phyloP scores from a whole-genome alignment of 2,797 vertebrate genomes.

The Parotocinclus haroldoi region DNA sequence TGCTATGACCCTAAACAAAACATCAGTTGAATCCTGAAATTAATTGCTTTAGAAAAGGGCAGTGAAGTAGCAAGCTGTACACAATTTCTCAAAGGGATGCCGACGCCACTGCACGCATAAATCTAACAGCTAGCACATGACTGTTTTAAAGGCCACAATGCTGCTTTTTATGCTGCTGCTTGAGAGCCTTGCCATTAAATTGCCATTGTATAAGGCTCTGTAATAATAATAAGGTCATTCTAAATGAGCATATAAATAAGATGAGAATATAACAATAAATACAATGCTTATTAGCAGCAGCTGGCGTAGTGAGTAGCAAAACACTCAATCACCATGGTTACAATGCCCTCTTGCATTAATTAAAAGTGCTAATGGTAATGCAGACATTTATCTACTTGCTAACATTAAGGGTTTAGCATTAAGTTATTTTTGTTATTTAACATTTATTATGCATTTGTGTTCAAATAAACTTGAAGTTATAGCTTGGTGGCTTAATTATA shows the following conservation, averaged over 20 bases:
- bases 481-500: too few relatives aligned
- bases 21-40: constrained; percentile 43
- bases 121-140: constrained; percentile 49
- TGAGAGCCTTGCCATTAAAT: constrained; percentile 52
- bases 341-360: constrained; percentile 44
- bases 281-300: constrained; percentile 51
- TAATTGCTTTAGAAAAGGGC: constrained; percentile 45
- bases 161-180: constrained; percentile 46
- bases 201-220: constrained; percentile 54
- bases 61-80: constrained; percentile 16
- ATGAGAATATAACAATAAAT: constrained; percentile 53
- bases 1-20: constrained; percentile 58
- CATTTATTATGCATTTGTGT: background rate
- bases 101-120: constrained; percentile 41
- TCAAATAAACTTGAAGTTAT: too few relatives aligned
- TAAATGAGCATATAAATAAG: constrained; percentile 35
- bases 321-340: constrained; percentile 26
- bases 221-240: constrained; percentile 49
- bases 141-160: constrained; percentile 54
- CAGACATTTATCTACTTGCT: constrained; percentile 45
- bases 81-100: constrained; percentile 48
- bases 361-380: constrained; percentile 49
- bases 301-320: constrained; percentile 27
- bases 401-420: constrained; percentile 23
- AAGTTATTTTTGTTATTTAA: constrained; percentile 3